Evolutionary conservation across 2,797 vertebrate species (phyloP).

Genomic region (Hydrolagus colliei): DNA sequence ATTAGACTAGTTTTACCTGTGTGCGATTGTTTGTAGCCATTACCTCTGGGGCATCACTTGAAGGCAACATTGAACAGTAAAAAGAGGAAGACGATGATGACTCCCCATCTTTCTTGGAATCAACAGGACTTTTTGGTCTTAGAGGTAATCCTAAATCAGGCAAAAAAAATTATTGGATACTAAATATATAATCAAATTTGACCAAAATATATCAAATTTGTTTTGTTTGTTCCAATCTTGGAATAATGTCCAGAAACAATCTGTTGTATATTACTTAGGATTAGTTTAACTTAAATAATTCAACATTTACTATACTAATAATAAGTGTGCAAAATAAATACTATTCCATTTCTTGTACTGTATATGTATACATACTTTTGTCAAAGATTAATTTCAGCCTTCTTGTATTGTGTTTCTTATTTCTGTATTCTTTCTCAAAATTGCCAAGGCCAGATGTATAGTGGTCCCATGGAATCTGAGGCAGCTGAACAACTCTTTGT

Average conservation of each 20-base stretch:
- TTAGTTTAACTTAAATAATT: no score
- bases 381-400: constrained; percentile 89
- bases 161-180: constrained; percentile 32
- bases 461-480: constrained; percentile 91
- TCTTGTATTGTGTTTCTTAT: constrained; percentile 88
- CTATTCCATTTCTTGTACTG: background rate
- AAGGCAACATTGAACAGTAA: constrained; percentile 83
- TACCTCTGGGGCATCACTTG: constrained; percentile 81
- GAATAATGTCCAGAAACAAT: background rate
- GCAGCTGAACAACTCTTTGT: constrained; percentile 92
- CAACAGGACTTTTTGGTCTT: constrained; percentile 87
- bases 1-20: constrained; percentile 60
- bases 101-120: constrained; percentile 85
- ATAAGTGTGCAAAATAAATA: background rate
- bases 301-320: no score
- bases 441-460: constrained; percentile 91
- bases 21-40: constrained; percentile 59
- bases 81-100: constrained; percentile 73
- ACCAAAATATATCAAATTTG: background rate
- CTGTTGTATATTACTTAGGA: background rate
- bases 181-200: constrained; percentile 24
- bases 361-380: constrained; percentile 63
- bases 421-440: constrained; percentile 89
- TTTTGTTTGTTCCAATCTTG: background rate
- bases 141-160: constrained; percentile 73